Conservation (phyloP, 53 echinoderm and acorn worm genomes). For the Antedon mediterranea region DNA sequence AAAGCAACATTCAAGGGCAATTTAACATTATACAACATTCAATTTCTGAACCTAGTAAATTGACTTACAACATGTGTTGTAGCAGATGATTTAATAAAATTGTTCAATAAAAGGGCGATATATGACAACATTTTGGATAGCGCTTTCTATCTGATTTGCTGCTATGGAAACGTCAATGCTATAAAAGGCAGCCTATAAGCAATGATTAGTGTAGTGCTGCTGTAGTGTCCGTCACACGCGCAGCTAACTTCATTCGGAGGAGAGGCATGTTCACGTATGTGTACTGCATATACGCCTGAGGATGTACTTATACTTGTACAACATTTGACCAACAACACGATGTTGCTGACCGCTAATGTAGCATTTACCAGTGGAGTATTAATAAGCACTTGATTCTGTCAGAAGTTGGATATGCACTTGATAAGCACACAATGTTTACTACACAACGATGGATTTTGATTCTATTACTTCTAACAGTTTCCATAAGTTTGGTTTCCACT, state of each 20-base stretch:
- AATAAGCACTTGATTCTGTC: too few species aligned
- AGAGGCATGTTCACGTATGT: too few species aligned
- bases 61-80: too few species aligned
- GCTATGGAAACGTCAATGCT: background rate
- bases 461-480: background rate
- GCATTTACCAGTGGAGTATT: too few species aligned
- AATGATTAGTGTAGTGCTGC: background rate
- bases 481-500: background rate
- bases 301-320: too few species aligned
- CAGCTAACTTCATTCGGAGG: background rate
- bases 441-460: background rate
- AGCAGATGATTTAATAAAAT: too few species aligned
- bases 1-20: too few species aligned
- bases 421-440: background rate
- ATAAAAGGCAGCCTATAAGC: background rate
- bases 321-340: too few species aligned
- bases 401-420: background rate
- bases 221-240: background rate
- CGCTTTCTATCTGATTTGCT: background rate
- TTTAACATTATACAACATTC: too few species aligned
- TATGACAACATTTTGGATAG: background rate
- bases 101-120: background rate
- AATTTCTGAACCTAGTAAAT: too few species aligned
- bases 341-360: too few species aligned
- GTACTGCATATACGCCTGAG: too few species aligned